Percentiles rank a stretch among this genome's conserved stretches.
Evolutionary conservation across 2,888 invertebrate genomes (phyloP).

Genomic region (Brachypalpus laphriformis): DNA sequence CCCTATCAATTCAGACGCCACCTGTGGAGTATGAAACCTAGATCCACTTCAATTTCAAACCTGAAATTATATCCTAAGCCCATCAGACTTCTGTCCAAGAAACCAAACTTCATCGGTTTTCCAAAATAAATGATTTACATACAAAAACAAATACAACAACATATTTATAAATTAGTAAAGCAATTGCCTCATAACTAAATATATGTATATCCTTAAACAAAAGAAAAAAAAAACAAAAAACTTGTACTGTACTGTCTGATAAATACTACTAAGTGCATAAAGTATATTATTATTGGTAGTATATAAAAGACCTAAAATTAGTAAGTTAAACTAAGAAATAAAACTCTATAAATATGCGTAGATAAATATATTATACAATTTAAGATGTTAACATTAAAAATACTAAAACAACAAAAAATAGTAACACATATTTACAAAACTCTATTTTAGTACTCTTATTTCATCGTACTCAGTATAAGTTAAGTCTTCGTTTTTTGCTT

Average conservation of each 20-base stretch:
- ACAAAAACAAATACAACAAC: background rate
- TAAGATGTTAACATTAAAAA: conserved; percentile 35
- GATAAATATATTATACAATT: conserved; percentile 2
- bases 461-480: conserved; percentile 6
- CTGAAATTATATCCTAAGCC: too few species aligned
- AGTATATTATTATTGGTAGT: background rate
- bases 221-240: background rate
- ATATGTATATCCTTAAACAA: conserved; percentile 1
- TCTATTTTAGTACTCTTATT: conserved; percentile 55
- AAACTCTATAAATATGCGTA: background rate
- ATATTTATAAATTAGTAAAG: background rate
- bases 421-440: conserved; percentile 34
- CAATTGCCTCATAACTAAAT: conserved; percentile 29
- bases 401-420: conserved; percentile 7
- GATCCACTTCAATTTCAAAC: too few species aligned
- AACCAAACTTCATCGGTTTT: background rate
- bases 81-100: too few species aligned
- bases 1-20: too few species aligned
- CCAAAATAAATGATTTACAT: background rate
- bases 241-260: conserved; percentile 28
- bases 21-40: too few species aligned
- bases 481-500: conserved; percentile 5
- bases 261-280: conserved; percentile 7
- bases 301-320: background rate
- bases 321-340: background rate